These are phyloP conservation scores for Psix sp. DNA, from an alignment of 1,140 invertebrate genomes.

Conservation along the genomic window DNA sequence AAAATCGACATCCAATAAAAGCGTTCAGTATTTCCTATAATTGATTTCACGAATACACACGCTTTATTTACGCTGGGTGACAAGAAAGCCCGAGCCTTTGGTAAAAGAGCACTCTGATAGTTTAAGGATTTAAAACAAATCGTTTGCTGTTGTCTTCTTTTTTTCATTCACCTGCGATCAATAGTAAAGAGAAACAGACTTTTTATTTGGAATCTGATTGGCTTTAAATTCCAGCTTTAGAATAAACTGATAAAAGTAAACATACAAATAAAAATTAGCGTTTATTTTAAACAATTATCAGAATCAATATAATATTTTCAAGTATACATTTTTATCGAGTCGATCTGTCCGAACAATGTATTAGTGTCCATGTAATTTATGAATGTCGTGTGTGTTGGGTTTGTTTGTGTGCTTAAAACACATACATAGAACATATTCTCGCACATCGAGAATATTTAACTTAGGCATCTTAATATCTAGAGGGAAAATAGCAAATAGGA, in stretches of 20 bases:
- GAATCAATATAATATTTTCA: conserved; percentile 53
- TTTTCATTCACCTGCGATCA: not conserved
- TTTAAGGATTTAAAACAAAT: conserved; percentile 47
- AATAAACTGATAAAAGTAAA: conserved; percentile 9
- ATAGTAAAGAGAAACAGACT: too few species aligned
- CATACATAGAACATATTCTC: conserved; percentile 59
- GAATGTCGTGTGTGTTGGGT: conserved; percentile 29
- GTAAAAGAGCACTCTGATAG: conserved; percentile 62
- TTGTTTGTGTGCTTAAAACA: conserved; percentile 56
- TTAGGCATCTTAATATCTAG: conserved; percentile 48
- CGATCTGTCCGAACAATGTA: conserved; percentile 39
- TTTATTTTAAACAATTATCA: conserved; percentile 71
- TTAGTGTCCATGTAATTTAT: conserved; percentile 34
- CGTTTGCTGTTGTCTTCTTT: not conserved
- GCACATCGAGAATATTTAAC: conserved; percentile 56
- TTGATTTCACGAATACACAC: conserved; percentile 66
- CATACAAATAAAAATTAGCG: conserved; percentile 69
- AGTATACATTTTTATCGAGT: conserved; percentile 45
- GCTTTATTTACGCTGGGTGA: conserved; percentile 63
- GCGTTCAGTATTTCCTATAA: conserved; percentile 49
- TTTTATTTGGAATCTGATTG: not conserved
- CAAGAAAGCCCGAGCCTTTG: conserved; percentile 52
- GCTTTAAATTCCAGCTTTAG: not conserved
- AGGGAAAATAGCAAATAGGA: conserved; percentile 37
- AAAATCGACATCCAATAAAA: conserved; percentile 31